Conservation (phyloP, 2,888 invertebrate species). For the Agrypnus murinus region DNA sequence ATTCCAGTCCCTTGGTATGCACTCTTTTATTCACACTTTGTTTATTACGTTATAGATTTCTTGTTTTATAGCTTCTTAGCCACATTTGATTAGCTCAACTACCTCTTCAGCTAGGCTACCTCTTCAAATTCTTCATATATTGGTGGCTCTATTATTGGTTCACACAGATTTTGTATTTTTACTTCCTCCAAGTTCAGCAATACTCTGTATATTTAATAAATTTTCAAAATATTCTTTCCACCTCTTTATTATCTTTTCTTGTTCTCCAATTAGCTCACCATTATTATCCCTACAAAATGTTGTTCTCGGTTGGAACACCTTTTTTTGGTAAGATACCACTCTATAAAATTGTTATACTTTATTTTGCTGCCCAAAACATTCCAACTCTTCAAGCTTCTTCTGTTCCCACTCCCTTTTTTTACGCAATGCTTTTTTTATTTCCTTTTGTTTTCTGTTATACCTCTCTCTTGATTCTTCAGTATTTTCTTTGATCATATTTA, state of each 20-base stretch:
- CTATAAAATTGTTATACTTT: constrained; percentile 5
- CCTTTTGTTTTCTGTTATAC: constrained; percentile 12
- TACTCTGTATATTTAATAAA: not conserved
- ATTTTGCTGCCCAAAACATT: not conserved
- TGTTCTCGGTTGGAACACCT: constrained; percentile 20
- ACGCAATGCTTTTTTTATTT: not conserved
- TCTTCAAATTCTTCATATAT: constrained; percentile 8
- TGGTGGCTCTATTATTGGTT: constrained; percentile 11
- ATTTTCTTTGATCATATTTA: constrained; percentile 15
- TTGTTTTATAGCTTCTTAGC: constrained; percentile 17
- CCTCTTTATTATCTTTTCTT: constrained; percentile 11
- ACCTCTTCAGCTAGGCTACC: constrained; percentile 20
- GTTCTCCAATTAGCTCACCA: constrained; percentile 12
- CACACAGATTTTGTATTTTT: constrained; percentile 31
- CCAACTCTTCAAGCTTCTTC: constrained; percentile 16
- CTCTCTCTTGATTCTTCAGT: constrained; percentile 4
- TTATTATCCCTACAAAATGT: constrained; percentile 9
- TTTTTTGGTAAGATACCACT: not conserved
- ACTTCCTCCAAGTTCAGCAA: not conserved
- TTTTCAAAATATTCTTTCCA: constrained; percentile 17
- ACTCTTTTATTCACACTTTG: constrained; percentile 27
- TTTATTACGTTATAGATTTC: constrained; percentile 30
- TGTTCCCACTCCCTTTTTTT: constrained; percentile 15
- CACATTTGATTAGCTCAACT: constrained; percentile 42
- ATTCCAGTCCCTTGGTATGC: constrained; percentile 43